A percentile compares a stretch with the other conserved stretches of the same genome.
Conservation (phyloP, 2,113 vertebrate genomes). For the Hyaena hyaena region DNA sequence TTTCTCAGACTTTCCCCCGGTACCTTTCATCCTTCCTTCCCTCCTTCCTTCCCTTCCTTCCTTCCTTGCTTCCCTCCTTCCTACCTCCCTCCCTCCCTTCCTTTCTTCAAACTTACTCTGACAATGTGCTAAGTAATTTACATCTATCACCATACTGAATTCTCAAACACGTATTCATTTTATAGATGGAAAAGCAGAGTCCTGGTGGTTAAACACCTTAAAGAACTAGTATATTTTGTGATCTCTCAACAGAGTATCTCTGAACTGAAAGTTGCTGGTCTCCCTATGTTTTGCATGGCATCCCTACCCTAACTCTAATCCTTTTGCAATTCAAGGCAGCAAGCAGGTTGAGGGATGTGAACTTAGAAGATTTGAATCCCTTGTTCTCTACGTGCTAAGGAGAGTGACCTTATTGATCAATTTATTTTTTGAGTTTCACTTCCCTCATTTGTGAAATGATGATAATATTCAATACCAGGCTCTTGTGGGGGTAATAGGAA, state of each 20-base stretch:
- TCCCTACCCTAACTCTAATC: background rate
- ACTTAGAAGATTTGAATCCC: background rate
- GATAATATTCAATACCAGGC: background rate
- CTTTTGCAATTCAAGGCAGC: background rate
- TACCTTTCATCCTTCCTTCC: accelerated
- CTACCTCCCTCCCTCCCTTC: accelerated
- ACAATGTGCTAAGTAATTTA: background rate
- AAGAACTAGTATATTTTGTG: background rate
- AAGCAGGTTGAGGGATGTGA: background rate
- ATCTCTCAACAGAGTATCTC: background rate
- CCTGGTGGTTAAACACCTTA: background rate
- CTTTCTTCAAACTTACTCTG: background rate
- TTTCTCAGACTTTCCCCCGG: background rate
- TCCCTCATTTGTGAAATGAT: background rate
- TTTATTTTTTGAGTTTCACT: background rate
- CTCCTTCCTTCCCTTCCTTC: too few species aligned
- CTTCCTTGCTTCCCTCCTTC: too few species aligned
- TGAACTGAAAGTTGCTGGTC: background rate
- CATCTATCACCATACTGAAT: background rate
- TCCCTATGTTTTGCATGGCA: background rate
- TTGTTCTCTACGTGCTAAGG: background rate
- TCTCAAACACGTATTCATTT: background rate
- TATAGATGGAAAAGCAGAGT: background rate
- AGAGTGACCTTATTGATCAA: background rate
- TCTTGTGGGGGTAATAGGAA: background rate